Conservation (phyloP, 2,113 vertebrate species). For the Butorides virescens region DNA sequence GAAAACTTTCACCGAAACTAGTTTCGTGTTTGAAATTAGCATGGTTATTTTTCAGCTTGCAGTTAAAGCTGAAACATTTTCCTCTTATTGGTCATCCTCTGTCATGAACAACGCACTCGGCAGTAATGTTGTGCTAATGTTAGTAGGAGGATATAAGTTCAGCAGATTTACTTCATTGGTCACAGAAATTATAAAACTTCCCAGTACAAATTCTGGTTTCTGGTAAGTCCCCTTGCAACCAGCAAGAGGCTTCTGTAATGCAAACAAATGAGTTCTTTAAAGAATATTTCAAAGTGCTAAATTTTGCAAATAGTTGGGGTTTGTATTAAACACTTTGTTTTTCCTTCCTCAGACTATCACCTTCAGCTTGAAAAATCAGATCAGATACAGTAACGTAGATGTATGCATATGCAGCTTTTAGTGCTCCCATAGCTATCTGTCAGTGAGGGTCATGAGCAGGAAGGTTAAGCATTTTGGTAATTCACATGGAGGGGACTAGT, state of each 20-base stretch:
- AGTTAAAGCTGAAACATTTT: background rate
- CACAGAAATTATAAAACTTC: background rate
- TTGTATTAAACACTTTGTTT: background rate
- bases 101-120: background rate
- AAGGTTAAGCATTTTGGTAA: background rate
- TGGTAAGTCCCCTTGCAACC: background rate
- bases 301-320: background rate
- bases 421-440: background rate
- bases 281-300: background rate
- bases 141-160: background rate
- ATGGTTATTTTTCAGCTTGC: background rate
- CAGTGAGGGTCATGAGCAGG: background rate
- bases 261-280: background rate
- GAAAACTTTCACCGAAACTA: background rate
- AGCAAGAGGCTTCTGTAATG: background rate
- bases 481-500: background rate
- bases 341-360: background rate
- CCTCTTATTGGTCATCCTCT: background rate
- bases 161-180: background rate
- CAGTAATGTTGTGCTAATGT: background rate
- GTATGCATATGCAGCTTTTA: background rate
- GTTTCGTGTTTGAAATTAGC: background rate
- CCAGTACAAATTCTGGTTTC: background rate
- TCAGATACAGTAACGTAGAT: background rate
- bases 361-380: background rate